Evolutionary conservation across 2,797 vertebrate species (phyloP).

Genomic region (Enteromius anoplus): DNA sequence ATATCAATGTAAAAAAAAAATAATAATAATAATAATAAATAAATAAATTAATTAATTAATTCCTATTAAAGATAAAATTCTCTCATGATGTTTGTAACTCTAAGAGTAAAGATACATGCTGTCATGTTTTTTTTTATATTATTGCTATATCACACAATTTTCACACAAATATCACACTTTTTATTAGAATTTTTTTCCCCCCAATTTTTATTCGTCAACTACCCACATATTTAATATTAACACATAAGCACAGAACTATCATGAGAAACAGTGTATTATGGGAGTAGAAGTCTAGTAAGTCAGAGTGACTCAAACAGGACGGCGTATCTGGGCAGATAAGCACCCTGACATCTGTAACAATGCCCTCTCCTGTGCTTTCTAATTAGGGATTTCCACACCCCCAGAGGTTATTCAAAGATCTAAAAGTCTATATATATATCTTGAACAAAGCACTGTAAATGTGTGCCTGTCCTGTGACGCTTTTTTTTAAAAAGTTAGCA

Average conservation of each 20-base stretch:
- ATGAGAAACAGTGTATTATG: not conserved
- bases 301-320: slow-evolving; percentile 5
- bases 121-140: no score
- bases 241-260: not conserved
- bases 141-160: no score
- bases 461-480: not conserved
- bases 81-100: no score
- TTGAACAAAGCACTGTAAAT: not conserved
- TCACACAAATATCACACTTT: no score
- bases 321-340: not conserved
- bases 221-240: not conserved
- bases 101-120: no score
- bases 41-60: no score
- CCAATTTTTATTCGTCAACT: no score
- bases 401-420: slow-evolving; percentile 9
- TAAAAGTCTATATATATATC: not conserved
- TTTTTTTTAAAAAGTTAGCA: not conserved
- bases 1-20: no score
- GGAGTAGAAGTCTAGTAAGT: not conserved
- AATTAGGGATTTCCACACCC: slow-evolving; percentile 18
- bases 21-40: no score
- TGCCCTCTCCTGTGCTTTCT: slow-evolving; percentile 22
- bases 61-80: no score
- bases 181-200: no score
- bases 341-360: not conserved